phyloP scores from a whole-genome alignment of 2,113 vertebrate genomes.

The Hydropotes inermis region DNA sequence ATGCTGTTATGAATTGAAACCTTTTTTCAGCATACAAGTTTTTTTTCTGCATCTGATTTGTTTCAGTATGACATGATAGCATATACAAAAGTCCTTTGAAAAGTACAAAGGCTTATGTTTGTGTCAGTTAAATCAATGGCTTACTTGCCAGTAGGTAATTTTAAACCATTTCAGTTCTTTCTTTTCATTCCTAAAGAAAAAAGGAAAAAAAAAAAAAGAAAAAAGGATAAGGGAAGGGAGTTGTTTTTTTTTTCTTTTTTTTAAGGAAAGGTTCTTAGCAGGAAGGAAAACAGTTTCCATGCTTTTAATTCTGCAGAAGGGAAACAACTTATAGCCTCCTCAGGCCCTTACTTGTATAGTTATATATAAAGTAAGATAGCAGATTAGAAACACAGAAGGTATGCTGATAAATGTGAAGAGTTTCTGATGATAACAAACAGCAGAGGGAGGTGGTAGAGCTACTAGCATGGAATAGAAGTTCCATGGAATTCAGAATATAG shows the following conservation, averaged over 20 bases:
- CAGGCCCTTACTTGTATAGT: neutral
- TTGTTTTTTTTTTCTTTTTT: neutral
- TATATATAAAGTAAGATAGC: neutral
- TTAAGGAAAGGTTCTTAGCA: neutral
- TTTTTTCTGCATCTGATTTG: neutral
- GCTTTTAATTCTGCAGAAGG: neutral
- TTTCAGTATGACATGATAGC: neutral
- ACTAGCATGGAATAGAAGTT: neutral
- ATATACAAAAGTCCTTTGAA: neutral
- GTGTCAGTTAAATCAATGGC: neutral
- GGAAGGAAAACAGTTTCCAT: neutral
- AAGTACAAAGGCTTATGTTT: neutral
- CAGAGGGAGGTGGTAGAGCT: neutral
- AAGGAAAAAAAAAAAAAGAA: neutral
- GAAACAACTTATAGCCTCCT: neutral
- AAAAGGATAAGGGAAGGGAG: neutral
- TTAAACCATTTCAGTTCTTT: neutral
- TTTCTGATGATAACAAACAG: neutral
- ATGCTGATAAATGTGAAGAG: neutral
- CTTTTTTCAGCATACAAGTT: neutral
- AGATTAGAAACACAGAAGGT: neutral
- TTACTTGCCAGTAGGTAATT: neutral
- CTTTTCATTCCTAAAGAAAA: neutral
- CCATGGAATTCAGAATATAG: neutral
- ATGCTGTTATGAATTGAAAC: neutral